Percentiles rank a stretch among this genome's conserved stretches.
These are phyloP conservation scores for Amphiprion ocellaris DNA, from an alignment of 2,113 vertebrate species.

Conservation along the genomic window DNA sequence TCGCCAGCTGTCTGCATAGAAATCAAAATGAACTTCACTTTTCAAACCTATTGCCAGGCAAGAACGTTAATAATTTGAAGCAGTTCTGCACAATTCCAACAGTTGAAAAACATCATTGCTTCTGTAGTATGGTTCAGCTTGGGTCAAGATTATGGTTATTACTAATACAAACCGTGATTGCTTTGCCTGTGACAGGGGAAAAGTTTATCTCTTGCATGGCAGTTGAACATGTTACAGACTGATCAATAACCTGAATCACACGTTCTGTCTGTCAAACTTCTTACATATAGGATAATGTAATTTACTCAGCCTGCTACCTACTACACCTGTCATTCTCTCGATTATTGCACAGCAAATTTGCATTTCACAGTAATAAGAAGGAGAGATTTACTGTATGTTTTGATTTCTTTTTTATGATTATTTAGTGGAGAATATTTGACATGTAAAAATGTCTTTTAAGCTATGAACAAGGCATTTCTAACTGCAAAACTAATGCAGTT, in stretches of 20 bases:
- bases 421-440: not conserved
- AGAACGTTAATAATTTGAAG: not conserved
- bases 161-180: not conserved
- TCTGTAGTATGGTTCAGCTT: not conserved
- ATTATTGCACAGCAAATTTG: not conserved
- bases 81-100: not conserved
- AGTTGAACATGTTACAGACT: conserved; percentile 6
- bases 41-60: not conserved
- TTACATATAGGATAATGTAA: conserved; percentile 18
- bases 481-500: too few species aligned
- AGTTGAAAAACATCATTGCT: not conserved
- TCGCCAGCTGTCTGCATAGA: conserved; percentile 10
- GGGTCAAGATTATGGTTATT: conserved; percentile 1
- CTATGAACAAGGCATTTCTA: too few species aligned
- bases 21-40: conserved; percentile 14
- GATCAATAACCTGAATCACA: conserved; percentile 13
- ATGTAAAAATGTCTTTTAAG: not conserved
- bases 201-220: not conserved
- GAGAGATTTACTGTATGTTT: not conserved
- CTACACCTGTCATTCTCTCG: conserved; percentile 14
- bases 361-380: not conserved
- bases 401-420: too few species aligned
- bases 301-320: conserved; percentile 13
- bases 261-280: not conserved
- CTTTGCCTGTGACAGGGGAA: not conserved